Evolutionary conservation across 2,797 vertebrate genomes (phyloP), one percentile per base, ranked within the genome.

Genomic region (Parambassis ranga): DNA sequence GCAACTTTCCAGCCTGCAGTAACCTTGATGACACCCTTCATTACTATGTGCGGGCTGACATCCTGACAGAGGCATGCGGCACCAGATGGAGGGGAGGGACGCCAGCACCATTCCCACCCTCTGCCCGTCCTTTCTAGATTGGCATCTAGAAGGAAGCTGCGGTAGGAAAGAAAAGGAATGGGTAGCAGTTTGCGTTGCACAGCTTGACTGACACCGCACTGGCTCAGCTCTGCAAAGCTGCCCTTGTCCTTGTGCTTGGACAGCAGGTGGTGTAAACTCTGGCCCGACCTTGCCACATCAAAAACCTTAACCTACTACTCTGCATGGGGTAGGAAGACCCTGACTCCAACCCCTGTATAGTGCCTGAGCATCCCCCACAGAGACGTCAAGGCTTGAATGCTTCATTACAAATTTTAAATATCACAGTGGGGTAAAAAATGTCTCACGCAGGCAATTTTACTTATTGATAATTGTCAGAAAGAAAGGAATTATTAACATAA

Each of bases 11-110:
- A 90, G 80, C 75, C 78, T 77, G 84, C 87, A 74, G 86, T 92
- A 92, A 92, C 91, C 91, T 93, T 91, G 88, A 91, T 91, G 90
- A 92, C 91, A 92, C 86, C 90, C 88, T 92, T 92, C 90, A 93
- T 92, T 91, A 92, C 86, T 82, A 81, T 87, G 77, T 83, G 84
- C 83, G 67, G 83, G 81, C 82, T 92, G 90, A 92, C 88, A 84
- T 79, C 84, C 87, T 92, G 91, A 91, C 90, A 90, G 87, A 82
- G 83, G 79, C 81, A 78, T 84, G 86, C 74, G 24, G 84, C 81
- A 90, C 87, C 92, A 93, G 92, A 94, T 93, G 92, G 92, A 91
- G 85, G 81, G 90, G 90, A 91, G 91, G 87, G 87, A 78, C 73
- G 22, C 51, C 51, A 38, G 71, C 77, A 26, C 64, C 63, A 59